phyloP scores from a whole-genome alignment of 2,797 vertebrate species.

The Sciurus vulgaris region DNA sequence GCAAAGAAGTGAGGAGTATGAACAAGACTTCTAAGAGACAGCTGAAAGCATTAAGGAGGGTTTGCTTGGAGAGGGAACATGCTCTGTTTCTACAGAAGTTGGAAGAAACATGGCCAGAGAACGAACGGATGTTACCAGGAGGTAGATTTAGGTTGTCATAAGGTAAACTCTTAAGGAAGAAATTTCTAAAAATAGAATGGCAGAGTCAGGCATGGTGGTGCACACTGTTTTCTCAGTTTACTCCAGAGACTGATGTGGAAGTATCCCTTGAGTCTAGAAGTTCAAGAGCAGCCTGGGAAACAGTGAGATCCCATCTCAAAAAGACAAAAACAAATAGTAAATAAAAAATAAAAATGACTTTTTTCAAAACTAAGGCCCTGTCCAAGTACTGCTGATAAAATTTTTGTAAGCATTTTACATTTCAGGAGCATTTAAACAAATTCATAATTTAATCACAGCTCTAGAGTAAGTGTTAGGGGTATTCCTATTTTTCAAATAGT shows the following conservation, averaged over 20 bases:
- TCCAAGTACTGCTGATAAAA: conserved; percentile 35
- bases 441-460: conserved; percentile 42
- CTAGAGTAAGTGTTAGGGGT: neutral
- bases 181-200: conserved; percentile 23
- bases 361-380: conserved; percentile 8
- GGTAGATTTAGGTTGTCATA: conserved; percentile 20
- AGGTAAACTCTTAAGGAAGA: neutral
- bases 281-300: neutral
- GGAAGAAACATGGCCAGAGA: neutral
- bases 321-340: neutral
- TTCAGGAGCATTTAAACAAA: conserved; percentile 36
- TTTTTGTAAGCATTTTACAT: conserved; percentile 14
- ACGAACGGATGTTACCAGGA: neutral
- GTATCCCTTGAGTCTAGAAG: neutral
- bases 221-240: too few relatives aligned
- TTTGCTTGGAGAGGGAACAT: neutral
- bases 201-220: too few relatives aligned
- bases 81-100: neutral
- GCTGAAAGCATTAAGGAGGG: neutral
- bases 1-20: neutral
- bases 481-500: conserved; percentile 10
- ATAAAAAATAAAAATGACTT: neutral
- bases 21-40: neutral
- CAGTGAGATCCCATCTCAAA: neutral
- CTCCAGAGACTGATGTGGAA: neutral